These are phyloP conservation scores for Pyrgus malvae DNA, from an alignment of 2,888 invertebrate species.

Conservation along the genomic window DNA sequence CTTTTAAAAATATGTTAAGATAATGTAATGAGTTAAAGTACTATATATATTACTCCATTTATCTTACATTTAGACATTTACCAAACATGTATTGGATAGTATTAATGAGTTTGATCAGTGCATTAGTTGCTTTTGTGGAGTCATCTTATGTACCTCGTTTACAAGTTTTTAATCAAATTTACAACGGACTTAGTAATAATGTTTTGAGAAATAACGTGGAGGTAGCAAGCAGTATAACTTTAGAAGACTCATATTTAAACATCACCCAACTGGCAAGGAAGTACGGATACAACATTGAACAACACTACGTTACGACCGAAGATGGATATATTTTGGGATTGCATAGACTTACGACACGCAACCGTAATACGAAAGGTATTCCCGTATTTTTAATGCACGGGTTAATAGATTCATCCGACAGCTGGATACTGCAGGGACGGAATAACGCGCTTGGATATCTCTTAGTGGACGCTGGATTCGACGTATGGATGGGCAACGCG, in stretches of 20 bases:
- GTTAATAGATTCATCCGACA: slow-evolving; percentile 86
- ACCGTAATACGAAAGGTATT: slow-evolving; percentile 35
- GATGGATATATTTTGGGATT: slow-evolving; percentile 60
- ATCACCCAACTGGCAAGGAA: slow-evolving; percentile 48
- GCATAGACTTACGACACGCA: slow-evolving; percentile 50
- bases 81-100: not conserved
- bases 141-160: not conserved
- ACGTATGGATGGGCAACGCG: slow-evolving; percentile 92
- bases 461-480: slow-evolving; percentile 84
- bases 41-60: slow-evolving; percentile 6
- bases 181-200: not conserved
- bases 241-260: slow-evolving; percentile 50
- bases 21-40: slow-evolving; percentile 11
- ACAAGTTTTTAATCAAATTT: not conserved
- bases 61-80: no score
- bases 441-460: slow-evolving; percentile 83
- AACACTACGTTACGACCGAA: slow-evolving; percentile 53
- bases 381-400: slow-evolving; percentile 91
- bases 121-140: not conserved
- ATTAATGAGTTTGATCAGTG: not conserved
- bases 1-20: slow-evolving; percentile 3
- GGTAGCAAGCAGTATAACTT: not conserved
- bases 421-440: slow-evolving; percentile 87
- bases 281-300: slow-evolving; percentile 53
- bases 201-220: not conserved